Conservation (phyloP, 2,113 vertebrate genomes). For the Prionailurus viverrinus region DNA sequence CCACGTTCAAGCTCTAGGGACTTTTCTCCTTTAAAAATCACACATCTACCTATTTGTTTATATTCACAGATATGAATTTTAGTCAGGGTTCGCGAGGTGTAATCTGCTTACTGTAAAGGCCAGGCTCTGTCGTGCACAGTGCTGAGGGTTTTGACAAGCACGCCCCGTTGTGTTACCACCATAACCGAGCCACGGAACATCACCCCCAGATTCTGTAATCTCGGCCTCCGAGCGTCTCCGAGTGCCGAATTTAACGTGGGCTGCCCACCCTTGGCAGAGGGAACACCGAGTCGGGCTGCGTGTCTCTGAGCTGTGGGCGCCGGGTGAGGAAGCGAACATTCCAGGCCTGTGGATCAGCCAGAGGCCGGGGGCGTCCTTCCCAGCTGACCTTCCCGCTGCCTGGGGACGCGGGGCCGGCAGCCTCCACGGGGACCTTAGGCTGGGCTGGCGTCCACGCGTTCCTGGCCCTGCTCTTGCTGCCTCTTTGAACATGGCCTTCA, state of each 20-base stretch:
- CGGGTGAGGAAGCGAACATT: background rate
- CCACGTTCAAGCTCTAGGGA: background rate
- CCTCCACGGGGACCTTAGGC: accelerated
- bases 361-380: background rate
- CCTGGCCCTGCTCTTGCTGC: background rate
- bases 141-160: background rate
- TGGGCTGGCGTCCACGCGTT: accelerated
- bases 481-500: background rate
- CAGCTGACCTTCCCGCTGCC: accelerated
- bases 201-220: background rate
- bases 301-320: background rate
- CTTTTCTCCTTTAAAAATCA: background rate
- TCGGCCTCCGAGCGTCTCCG: background rate
- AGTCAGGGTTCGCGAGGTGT: too few relatives aligned
- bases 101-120: background rate
- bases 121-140: background rate
- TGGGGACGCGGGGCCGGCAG: accelerated
- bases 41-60: background rate
- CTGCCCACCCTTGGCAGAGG: background rate
- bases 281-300: accelerated
- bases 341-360: background rate
- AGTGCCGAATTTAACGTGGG: accelerated
- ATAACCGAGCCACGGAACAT: accelerated
- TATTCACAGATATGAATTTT: background rate
- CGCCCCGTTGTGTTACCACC: background rate